Evolutionary conservation across 2,113 vertebrate species (phyloP).

Genomic region (Menura novaehollandiae): DNA sequence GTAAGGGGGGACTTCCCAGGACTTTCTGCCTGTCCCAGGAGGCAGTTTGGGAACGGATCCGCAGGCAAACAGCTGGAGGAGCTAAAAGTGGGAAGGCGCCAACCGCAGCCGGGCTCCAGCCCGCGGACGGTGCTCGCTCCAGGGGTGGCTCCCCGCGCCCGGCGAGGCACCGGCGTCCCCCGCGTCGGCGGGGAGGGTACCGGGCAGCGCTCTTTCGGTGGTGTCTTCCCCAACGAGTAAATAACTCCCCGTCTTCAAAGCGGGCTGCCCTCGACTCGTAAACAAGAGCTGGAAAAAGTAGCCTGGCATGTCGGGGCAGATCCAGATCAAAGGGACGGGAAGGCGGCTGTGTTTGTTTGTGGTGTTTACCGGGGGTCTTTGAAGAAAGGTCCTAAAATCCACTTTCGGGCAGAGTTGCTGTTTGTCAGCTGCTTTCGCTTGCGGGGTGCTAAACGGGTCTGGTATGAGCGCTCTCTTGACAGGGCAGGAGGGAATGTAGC

Average conservation of each 20-base stretch:
- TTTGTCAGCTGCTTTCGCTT: constrained; percentile 62
- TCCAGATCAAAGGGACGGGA: constrained; percentile 42
- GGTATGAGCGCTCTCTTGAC: constrained; percentile 79
- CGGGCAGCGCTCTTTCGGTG: neutral
- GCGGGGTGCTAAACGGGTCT: constrained; percentile 39
- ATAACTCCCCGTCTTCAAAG: constrained; percentile 21
- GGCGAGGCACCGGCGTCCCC: neutral
- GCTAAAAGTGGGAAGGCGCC: constrained; percentile 81
- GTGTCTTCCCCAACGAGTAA: neutral
- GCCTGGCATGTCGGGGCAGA: constrained; percentile 49
- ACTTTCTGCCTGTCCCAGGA: constrained; percentile 75
- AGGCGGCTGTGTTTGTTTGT: constrained; percentile 36
- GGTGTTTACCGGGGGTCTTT: constrained; percentile 50
- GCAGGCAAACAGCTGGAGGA: constrained; percentile 80
- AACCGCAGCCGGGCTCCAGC: constrained; percentile 16
- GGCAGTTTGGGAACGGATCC: constrained; percentile 76
- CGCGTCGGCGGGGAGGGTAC: neutral
- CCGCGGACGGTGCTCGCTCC: neutral
- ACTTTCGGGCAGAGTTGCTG: constrained; percentile 32
- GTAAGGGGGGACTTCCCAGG: constrained; percentile 76
- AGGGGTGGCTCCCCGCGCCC: neutral
- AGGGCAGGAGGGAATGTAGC: constrained; percentile 86
- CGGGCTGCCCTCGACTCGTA: constrained; percentile 20
- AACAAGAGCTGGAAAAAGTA: constrained; percentile 49
- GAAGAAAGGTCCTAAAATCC: constrained; percentile 29